A percentile compares a stretch with the other conserved stretches of the same genome.
phyloP scores from a whole-genome alignment of 30 jellyfish, hydroid and myxozoan genomes.

The Euphysa ruthae region DNA sequence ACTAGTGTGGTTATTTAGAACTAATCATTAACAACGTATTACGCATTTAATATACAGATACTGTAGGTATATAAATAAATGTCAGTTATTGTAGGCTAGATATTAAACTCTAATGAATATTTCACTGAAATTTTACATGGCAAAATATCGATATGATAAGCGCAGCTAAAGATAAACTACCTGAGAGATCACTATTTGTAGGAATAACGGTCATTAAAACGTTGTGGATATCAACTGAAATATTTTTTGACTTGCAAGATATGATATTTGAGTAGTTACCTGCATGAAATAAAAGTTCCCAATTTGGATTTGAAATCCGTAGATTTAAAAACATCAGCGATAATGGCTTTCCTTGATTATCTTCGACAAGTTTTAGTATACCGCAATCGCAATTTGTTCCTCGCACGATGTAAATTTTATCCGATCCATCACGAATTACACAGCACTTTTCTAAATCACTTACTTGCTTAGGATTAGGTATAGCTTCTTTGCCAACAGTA shows the following conservation, averaged over 20 bases:
- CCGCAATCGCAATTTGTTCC: constrained; percentile 29
- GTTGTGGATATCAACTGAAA: not conserved
- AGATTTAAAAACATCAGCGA: constrained; percentile 4
- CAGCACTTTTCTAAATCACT: constrained; percentile 8
- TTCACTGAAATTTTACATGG: too few species aligned
- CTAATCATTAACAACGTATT: too few species aligned
- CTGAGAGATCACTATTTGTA: not conserved
- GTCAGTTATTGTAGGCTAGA: too few species aligned
- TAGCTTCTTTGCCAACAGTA: constrained; percentile 31
- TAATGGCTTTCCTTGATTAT: not conserved
- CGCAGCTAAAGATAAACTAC: not conserved
- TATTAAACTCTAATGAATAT: too few species aligned
- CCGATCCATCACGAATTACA: constrained; percentile 1
- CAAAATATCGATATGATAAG: not conserved
- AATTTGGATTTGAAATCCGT: not conserved
- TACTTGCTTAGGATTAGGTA: constrained; percentile 17
- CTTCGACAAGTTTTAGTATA: constrained; percentile 18
- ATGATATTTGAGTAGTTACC: not conserved
- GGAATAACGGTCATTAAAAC: not conserved
- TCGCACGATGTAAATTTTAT: constrained; percentile 13
- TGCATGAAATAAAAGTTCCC: constrained; percentile 8
- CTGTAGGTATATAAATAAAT: too few species aligned
- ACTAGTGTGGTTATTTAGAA: too few species aligned
- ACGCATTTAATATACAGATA: too few species aligned
- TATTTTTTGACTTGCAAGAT: not conserved